These are phyloP conservation scores for Caenorhabditis tropicalis DNA, from an alignment of 1,140 invertebrate species.

Conservation along the genomic window DNA sequence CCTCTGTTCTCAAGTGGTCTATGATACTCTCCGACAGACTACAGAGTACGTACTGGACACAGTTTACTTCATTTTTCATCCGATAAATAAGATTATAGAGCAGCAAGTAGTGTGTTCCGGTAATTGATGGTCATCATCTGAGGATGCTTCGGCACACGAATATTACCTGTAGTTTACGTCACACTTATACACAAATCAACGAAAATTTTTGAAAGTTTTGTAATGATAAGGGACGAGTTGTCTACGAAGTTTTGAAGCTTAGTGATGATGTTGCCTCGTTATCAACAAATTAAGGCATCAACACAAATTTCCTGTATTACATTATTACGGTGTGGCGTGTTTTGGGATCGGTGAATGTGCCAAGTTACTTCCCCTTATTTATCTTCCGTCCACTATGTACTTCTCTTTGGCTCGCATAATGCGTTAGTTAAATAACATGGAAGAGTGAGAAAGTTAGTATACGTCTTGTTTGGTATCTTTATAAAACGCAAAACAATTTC, in stretches of 20 bases:
- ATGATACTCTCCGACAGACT: neutral
- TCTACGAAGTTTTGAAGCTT: constrained; percentile 29
- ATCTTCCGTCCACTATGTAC: neutral
- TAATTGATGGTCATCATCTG: constrained; percentile 29
- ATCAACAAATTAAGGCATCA: constrained; percentile 7
- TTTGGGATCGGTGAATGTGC: neutral
- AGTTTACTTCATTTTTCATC: neutral
- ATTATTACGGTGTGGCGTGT: neutral
- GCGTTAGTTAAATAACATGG: constrained; percentile 23
- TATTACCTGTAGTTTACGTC: neutral
- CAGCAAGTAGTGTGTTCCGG: constrained; percentile 9
- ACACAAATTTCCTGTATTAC: neutral
- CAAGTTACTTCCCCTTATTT: neutral
- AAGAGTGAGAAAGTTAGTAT: constrained; percentile 16
- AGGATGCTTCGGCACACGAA: neutral
- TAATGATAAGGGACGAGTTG: constrained; percentile 18
- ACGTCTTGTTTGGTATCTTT: neutral
- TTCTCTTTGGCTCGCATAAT: neutral
- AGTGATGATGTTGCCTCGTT: neutral
- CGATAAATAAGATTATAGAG: neutral
- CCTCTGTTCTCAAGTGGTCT: neutral
- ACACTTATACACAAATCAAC: constrained; percentile 14
- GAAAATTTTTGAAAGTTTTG: constrained; percentile 34
- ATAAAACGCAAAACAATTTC: neutral
- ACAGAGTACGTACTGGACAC: neutral